Percentiles rank a stretch among this genome's conserved stretches.
Conservation (phyloP, 2,113 vertebrate species). For the Damaliscus lunatus region DNA sequence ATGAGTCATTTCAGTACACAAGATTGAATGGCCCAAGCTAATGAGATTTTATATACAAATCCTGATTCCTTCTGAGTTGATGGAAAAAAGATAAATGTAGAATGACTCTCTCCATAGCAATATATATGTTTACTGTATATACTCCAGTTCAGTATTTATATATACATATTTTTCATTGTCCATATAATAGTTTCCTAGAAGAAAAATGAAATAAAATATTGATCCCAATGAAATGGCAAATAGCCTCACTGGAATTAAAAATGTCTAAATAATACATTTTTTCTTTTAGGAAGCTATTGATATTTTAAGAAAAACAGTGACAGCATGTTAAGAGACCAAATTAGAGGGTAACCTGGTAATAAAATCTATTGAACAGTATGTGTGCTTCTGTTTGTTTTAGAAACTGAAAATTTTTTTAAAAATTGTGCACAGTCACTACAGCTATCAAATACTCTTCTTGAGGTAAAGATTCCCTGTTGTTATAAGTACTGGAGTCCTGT, state of each 20-base stretch:
- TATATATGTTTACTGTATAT: background rate
- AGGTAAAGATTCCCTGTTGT: background rate
- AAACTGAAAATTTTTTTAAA: background rate
- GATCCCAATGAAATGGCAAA: background rate
- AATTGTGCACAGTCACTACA: background rate
- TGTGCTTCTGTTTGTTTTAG: background rate
- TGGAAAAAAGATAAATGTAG: background rate
- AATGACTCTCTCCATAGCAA: background rate
- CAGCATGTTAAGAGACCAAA: constrained; percentile 11
- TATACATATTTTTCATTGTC: background rate
- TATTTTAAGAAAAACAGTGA: constrained; percentile 10
- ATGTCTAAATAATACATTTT: background rate
- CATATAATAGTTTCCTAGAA: background rate
- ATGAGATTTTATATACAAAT: background rate
- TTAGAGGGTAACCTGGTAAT: background rate
- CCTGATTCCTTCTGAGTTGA: background rate
- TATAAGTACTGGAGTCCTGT: background rate
- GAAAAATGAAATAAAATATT: background rate
- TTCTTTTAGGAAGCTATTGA: background rate
- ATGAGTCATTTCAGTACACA: background rate
- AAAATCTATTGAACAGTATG: background rate
- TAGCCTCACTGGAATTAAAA: background rate
- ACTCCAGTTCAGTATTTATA: background rate
- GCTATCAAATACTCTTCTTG: background rate
- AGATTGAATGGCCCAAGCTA: background rate